Base-by-base conservation (phyloP, 2,113 vertebrate species). In the Gulo gulo region DNA sequence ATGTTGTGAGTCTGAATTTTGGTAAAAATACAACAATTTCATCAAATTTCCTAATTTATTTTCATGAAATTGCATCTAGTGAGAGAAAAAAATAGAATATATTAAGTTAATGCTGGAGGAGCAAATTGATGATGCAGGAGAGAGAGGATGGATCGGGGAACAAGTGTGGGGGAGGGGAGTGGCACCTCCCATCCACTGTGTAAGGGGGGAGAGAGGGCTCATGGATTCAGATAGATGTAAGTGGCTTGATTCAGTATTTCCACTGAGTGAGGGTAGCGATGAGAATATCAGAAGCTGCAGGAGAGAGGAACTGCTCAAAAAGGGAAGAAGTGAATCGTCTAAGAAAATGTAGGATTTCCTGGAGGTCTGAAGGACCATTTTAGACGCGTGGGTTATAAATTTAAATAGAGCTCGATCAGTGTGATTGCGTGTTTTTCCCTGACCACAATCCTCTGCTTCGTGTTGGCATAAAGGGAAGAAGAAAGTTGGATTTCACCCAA, bases 21-120 rank as follows among this genome's bases (percentile, higher is more conserved):
- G 61, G 42, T 85, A 57, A 89, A 92, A 65, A 79, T 34, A 67
- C 34, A 50, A 47, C 24, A 12, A 45, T 80, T 63, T 92, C 61
- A 73, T 57, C 4, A 93, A 21, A 50, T n/a, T 39, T 78, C 80
- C 20, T 73, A 20, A 55, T 83, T 95, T 39, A 59, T 88, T 95
- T 89, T 95, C 34, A 55, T 63, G 71, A 73, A 55, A 85, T 71
- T 21, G 34, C 23, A 89, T 39, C 18, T 79, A 24, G 12, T 34
- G 79, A 57, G 80, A 81, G 86, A n/a, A 29, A 81, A 16, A 36
- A 24, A 11, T 59, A 31, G 36, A 82, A 86, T 18, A 26, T 1
- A 50, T 26, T 12, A 26, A 36, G 65, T 74, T 73, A 63, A n/a
- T 20, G 55, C 26, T 26, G 34, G 85, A 13, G 20, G 18, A 65